Conservation (phyloP, 2,888 invertebrate genomes). For the Drosophila anceps region DNA sequence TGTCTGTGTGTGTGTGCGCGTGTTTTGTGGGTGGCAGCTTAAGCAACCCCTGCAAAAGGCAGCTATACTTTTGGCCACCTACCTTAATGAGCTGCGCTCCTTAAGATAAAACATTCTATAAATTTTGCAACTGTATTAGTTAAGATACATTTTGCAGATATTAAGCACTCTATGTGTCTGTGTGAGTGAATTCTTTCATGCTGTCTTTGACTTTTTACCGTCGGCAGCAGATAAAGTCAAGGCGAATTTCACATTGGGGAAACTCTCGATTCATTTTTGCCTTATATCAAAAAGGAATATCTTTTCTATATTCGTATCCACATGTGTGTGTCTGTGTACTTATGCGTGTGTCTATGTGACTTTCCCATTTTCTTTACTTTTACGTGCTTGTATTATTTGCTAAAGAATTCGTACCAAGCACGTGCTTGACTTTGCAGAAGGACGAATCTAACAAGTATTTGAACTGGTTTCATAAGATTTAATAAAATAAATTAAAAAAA, state of each 20-base stretch:
- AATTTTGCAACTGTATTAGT: slow-evolving; percentile 25
- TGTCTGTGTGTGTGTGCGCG: slow-evolving; percentile 17
- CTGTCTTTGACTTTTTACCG: slow-evolving; percentile 35
- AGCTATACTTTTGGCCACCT: slow-evolving; percentile 10
- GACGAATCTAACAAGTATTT: slow-evolving; percentile 72
- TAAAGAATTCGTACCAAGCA: slow-evolving; percentile 26
- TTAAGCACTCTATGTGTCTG: neutral
- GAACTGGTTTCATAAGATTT: neutral
- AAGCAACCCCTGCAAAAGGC: slow-evolving; percentile 34
- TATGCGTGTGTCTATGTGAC: neutral
- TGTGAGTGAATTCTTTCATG: slow-evolving; percentile 1
- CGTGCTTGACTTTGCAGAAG: slow-evolving; percentile 40
- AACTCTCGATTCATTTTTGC: slow-evolving; percentile 15
- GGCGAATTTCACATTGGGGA: slow-evolving; percentile 53
- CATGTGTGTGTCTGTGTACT: neutral
- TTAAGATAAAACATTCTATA: slow-evolving; percentile 28
- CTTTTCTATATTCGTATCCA: neutral
- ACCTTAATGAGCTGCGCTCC: slow-evolving; percentile 12
- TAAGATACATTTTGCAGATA: slow-evolving; percentile 45
- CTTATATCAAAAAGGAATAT: slow-evolving; percentile 1
- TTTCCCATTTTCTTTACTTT: slow-evolving; percentile 15
- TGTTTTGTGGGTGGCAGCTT: slow-evolving; percentile 18
- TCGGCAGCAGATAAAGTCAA: slow-evolving; percentile 38
- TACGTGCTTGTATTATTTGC: slow-evolving; percentile 15
- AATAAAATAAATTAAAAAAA: neutral